Percentiles rank a stretch among this genome's conserved stretches.
Conservation (phyloP, 1,140 invertebrate species). For the Acromyrmex echinatior region DNA sequence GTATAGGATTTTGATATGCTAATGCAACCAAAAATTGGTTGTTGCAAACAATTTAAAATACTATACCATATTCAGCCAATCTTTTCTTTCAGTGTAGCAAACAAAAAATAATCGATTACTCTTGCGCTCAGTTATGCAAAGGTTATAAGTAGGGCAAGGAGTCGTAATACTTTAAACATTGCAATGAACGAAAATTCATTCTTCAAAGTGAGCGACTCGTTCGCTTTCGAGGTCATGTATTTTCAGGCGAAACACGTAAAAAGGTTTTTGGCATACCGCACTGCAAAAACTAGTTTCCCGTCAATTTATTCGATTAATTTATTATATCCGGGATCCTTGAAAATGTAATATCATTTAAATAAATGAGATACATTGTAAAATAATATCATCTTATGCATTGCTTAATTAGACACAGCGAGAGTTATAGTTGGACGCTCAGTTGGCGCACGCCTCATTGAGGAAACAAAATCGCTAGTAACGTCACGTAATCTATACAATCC, state of each 20-base stretch:
- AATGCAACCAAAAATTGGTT: too few species aligned
- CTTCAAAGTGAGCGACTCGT: not conserved
- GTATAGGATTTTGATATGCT: too few species aligned
- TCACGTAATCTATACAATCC: constrained; percentile 66
- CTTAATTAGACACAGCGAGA: not conserved
- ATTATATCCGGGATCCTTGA: not conserved
- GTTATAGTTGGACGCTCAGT: not conserved
- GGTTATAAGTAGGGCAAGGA: not conserved
- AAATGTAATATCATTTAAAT: not conserved
- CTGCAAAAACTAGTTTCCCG: constrained; percentile 49
- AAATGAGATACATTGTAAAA: not conserved
- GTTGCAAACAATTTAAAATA: too few species aligned
- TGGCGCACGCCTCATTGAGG: not conserved
- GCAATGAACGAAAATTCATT: constrained; percentile 63
- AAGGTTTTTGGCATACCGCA: constrained; percentile 58
- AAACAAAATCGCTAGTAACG: constrained; percentile 48
- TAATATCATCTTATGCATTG: not conserved
- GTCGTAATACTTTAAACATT: constrained; percentile 1
- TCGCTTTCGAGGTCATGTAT: constrained; percentile 49
- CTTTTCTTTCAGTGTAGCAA: not conserved
- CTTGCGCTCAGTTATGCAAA: not conserved
- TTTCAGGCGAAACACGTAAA: constrained; percentile 65
- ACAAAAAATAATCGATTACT: not conserved
- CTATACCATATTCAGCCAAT: too few species aligned
- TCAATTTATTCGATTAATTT: not conserved